Percentiles rank a stretch among this genome's conserved stretches.
Conservation (phyloP, 2,888 invertebrate genomes). For the Vanessa cardui region DNA sequence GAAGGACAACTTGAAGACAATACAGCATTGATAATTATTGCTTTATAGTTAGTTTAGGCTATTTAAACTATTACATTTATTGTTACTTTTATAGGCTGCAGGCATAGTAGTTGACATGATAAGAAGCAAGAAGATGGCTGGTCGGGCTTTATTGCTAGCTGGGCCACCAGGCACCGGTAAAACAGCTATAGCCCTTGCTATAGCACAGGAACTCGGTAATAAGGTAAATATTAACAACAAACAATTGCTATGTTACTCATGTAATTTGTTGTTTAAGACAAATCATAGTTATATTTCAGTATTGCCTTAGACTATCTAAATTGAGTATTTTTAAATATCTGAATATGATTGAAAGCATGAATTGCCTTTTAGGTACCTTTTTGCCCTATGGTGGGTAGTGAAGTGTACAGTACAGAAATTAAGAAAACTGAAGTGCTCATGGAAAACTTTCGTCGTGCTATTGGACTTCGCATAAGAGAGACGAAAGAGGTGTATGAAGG, state of each 20-base stretch:
- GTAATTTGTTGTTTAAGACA: no score
- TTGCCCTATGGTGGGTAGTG: conserved; percentile 95
- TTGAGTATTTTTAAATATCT: no score
- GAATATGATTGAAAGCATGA: no score
- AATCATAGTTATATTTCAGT: no score
- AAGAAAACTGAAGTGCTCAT: conserved; percentile 99
- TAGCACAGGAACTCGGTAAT: conserved; percentile 98
- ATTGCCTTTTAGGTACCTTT: conserved; percentile 86
- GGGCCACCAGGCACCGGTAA: conserved; percentile 99
- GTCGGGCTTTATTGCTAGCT: conserved; percentile 95
- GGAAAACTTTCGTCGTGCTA: conserved; percentile 99
- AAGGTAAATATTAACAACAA: conserved; percentile 79
- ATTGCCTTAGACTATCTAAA: no score
- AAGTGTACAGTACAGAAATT: conserved; percentile 98
- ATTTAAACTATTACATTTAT: no score
- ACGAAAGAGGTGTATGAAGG: conserved; percentile 99
- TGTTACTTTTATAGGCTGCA: conserved; percentile 87
- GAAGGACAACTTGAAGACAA: no score
- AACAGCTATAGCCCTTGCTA: conserved; percentile 98
- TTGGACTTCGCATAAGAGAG: conserved; percentile 96
- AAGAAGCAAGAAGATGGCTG: conserved; percentile 98
- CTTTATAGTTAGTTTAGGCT: no score
- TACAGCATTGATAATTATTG: no score
- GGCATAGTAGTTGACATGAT: conserved; percentile 99
- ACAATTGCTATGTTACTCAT: not conserved